Evolutionary conservation across 2,797 vertebrate genomes (phyloP), one percentile per base, ranked within the genome.

Genomic region (Eupleurogrammus muticus): DNA sequence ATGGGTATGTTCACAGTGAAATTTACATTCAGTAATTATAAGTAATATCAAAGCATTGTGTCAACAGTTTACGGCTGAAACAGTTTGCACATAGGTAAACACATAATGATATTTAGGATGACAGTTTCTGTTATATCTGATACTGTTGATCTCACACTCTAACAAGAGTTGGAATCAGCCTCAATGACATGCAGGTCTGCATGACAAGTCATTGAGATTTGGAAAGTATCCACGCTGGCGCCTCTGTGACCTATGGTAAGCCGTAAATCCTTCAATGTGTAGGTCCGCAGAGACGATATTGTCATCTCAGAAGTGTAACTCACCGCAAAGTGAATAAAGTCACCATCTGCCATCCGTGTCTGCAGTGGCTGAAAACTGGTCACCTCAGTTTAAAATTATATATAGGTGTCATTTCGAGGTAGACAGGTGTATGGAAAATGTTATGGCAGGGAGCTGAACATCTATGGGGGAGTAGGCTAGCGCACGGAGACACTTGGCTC

Each of bases 391-490:
- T 72, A 17, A 56, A 17, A 24, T 42, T 21, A n/a, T n/a, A n/a
- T n/a, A n/a, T n/a, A 11, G 44, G 32, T 42, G 53, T 35, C n/a
- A 21, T 19, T 50, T 50, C 17, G 54, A 51, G 23, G 35, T 7
- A 44, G 46, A 50, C 16, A 28, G 48, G 34, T 32, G 32, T 14
- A 49, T 51, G 14, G 17, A 13, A 66, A 57, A 52, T 73, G 34
- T 40, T 61, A 23, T 34, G 34, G 12, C 48, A 49, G 19, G 14
- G 24, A 28, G 6, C 19, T 20, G 35, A 71, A 3, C 7, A 32
- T 9, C 28, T 12, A 14, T 21, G 13, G 20, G 9, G n/a, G 6
- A 13, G 5, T 8, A 34, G 2, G 17, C 0, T 5, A 16, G 19
- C 9, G 11, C 44, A 34, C 42, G 16, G 7, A 36, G 40, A 44